A percentile compares a stretch with the other conserved stretches of the same genome.
Conservation (phyloP, 2,797 vertebrate species). For the Phrynocephalus guinanensis region DNA sequence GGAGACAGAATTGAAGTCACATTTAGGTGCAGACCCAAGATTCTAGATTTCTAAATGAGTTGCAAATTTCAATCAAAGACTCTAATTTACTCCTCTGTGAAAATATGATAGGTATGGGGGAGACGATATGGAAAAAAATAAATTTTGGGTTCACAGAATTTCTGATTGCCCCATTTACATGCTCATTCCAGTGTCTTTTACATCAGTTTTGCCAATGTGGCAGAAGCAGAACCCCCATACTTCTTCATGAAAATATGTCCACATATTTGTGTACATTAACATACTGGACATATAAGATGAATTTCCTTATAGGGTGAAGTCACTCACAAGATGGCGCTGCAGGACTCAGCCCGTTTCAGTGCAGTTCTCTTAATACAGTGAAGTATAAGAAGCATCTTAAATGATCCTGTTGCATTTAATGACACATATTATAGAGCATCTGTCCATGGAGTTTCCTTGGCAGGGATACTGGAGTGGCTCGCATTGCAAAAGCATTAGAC, state of each 20-base stretch:
- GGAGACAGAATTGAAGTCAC: neutral
- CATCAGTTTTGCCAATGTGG: neutral
- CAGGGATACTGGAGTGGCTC: no score
- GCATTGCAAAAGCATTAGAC: no score
- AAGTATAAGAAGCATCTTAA: no score
- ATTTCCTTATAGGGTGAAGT: no score
- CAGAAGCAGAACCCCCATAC: neutral
- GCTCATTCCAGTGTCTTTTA: neutral
- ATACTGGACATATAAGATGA: neutral
- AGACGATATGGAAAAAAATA: neutral
- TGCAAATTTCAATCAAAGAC: neutral
- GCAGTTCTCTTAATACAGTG: no score
- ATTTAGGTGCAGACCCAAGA: neutral
- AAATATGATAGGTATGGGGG: neutral
- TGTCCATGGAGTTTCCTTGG: no score
- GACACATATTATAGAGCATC: no score
- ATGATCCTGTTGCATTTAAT: no score
- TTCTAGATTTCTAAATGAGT: neutral
- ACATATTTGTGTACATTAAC: neutral
- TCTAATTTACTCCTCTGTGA: neutral
- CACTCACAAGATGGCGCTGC: no score
- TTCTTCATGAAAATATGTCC: neutral
- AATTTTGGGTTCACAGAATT: no score
- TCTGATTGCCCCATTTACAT: neutral
- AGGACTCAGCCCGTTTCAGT: no score